Conservation (phyloP, 1,140 invertebrate species). For the Charaxes varanes region DNA sequence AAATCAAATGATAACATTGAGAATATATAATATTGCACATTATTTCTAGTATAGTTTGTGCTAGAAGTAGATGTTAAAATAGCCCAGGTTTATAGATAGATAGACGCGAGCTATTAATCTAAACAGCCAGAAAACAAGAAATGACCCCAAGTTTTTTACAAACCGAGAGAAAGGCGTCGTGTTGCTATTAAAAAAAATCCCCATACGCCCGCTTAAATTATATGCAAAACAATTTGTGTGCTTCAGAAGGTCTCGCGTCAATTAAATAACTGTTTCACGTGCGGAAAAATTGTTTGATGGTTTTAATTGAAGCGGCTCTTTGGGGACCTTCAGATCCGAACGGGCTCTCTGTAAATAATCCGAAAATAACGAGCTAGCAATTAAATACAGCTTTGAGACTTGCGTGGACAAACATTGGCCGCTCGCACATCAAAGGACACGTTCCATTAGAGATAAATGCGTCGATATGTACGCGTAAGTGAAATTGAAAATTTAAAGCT, state of each 20-base stretch:
- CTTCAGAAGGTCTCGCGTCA: conserved; percentile 18
- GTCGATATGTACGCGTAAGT: conserved; percentile 13
- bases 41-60: no score
- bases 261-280: conserved; percentile 50
- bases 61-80: no score
- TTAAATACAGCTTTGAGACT: conserved; percentile 69
- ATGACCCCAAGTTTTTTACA: no score
- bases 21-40: no score
- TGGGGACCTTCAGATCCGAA: conserved; percentile 26
- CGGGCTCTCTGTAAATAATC: conserved; percentile 65
- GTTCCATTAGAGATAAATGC: conserved; percentile 32
- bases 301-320: conserved; percentile 35
- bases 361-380: conserved; percentile 69
- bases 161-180: no score
- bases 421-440: conserved; percentile 46
- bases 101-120: no score
- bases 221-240: conserved; percentile 12
- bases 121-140: no score
- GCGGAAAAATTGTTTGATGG: conserved; percentile 50
- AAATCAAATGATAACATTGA: no score
- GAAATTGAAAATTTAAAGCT: conserved; percentile 15
- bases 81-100: no score
- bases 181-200: no score
- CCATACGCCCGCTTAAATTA: no score
- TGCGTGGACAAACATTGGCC: conserved; percentile 45